These are phyloP conservation scores for Salvelinus namaycush DNA, from an alignment of 2,113 vertebrate species.

Conservation along the genomic window DNA sequence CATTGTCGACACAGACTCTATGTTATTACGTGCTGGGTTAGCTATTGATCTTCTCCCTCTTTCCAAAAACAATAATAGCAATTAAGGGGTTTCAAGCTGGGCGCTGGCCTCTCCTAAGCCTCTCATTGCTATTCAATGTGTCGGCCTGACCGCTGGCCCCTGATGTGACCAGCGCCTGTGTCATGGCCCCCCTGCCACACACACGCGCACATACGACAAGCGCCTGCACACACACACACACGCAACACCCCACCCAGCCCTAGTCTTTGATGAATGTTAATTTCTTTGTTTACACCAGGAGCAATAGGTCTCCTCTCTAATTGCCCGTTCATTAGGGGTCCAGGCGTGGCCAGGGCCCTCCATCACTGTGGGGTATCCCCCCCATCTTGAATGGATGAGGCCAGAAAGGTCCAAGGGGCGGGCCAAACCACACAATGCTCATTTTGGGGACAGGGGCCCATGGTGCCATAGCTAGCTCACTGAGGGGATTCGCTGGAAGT, in stretches of 20 bases:
- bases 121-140: slow-evolving; percentile 58
- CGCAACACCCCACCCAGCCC: slow-evolving; percentile 24
- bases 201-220: slow-evolving; percentile 12
- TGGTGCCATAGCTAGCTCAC: not conserved
- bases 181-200: slow-evolving; percentile 7
- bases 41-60: slow-evolving; percentile 59
- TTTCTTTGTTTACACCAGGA: slow-evolving; percentile 58
- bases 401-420: not conserved
- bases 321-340: slow-evolving; percentile 59
- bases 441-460: not conserved
- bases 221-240: not conserved
- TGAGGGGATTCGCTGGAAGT: not conserved
- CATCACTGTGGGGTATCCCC: slow-evolving; percentile 53
- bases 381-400: slow-evolving; percentile 32
- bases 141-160: slow-evolving; percentile 36
- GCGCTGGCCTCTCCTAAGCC: slow-evolving; percentile 33
- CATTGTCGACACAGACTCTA: not conserved
- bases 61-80: slow-evolving; percentile 62
- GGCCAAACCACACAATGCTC: not conserved
- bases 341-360: slow-evolving; percentile 59
- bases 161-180: slow-evolving; percentile 24
- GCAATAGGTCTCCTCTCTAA: slow-evolving; percentile 64
- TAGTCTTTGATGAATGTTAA: slow-evolving; percentile 71
- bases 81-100: slow-evolving; percentile 65
- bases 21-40: slow-evolving; percentile 41